phyloP scores from a whole-genome alignment of 2,797 vertebrate genomes.

The Poeciliopsis turneri region DNA sequence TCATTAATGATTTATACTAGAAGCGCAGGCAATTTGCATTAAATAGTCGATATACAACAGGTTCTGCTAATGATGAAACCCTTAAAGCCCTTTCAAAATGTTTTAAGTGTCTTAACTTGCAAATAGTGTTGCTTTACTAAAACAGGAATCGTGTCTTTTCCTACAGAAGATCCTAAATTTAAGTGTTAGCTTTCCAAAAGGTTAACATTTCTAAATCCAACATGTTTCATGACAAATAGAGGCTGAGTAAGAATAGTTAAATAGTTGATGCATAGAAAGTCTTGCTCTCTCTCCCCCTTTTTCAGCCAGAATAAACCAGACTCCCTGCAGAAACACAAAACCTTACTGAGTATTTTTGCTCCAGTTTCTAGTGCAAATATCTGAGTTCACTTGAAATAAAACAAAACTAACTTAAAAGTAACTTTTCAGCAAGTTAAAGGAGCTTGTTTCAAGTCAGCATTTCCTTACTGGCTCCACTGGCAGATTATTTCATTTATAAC shows the following conservation, averaged over 20 bases:
- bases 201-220: not conserved
- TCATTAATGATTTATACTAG: not conserved
- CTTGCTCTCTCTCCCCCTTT: not conserved
- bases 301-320: not conserved
- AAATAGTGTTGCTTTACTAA: not conserved
- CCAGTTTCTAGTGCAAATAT: too few relatives aligned
- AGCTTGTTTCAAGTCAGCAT: too few relatives aligned
- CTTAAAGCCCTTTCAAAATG: not conserved
- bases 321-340: too few relatives aligned
- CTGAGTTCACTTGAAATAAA: too few relatives aligned
- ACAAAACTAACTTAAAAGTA: too few relatives aligned
- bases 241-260: not conserved
- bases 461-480: too few relatives aligned
- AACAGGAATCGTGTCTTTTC: not conserved
- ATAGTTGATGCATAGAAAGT: not conserved
- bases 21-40: not conserved
- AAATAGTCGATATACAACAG: not conserved
- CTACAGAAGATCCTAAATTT: not conserved
- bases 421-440: too few relatives aligned
- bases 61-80: not conserved
- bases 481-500: too few relatives aligned
- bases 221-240: not conserved
- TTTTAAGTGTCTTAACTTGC: not conserved
- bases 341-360: too few relatives aligned
- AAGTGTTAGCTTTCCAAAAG: not conserved